A percentile compares a stretch with the other conserved stretches of the same genome.
These are phyloP conservation scores for Beris chalybata DNA, from an alignment of 2,888 invertebrate genomes.

Conservation along the genomic window DNA sequence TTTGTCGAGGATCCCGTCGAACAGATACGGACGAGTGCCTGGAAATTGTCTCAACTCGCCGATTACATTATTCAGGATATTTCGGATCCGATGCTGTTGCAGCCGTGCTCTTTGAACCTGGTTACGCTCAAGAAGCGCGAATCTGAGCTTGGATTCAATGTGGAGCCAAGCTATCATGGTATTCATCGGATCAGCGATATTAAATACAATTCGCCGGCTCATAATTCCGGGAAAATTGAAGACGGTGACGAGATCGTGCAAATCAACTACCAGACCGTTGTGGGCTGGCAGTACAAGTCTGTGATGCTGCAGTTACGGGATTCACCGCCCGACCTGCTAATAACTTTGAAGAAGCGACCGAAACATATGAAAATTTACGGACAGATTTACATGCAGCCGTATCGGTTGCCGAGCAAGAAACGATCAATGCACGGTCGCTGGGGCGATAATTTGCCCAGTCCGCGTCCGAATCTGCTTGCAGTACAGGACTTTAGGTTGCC, in stretches of 20 bases:
- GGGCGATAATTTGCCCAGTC: conserved; percentile 71
- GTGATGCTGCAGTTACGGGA: conserved; percentile 74
- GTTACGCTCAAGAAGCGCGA: conserved; percentile 85
- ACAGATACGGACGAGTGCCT: conserved; percentile 69
- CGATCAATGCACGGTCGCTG: conserved; percentile 66
- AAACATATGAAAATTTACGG: conserved; percentile 79
- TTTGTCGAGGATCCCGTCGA: conserved; percentile 86
- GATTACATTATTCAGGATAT: conserved; percentile 86
- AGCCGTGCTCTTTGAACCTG: conserved; percentile 87
- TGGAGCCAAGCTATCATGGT: conserved; percentile 82
- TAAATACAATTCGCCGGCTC: conserved; percentile 89
- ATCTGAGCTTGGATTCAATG: conserved; percentile 87
- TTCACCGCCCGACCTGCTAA: conserved; percentile 76
- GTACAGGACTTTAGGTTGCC: conserved; percentile 65
- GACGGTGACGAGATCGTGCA: conserved; percentile 96
- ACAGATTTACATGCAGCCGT: conserved; percentile 67
- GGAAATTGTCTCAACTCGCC: conserved; percentile 73
- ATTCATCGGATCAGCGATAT: conserved; percentile 83
- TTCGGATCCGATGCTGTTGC: conserved; percentile 85
- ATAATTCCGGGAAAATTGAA: conserved; percentile 88
- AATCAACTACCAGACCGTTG: conserved; percentile 73
- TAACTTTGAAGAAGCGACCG: conserved; percentile 82
- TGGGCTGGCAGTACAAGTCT: conserved; percentile 82
- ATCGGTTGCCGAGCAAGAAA: conserved; percentile 72
- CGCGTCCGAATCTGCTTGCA: conserved; percentile 64